Base-by-base conservation (phyloP, 2,113 vertebrate genomes). In the Rhea pennata region DNA sequence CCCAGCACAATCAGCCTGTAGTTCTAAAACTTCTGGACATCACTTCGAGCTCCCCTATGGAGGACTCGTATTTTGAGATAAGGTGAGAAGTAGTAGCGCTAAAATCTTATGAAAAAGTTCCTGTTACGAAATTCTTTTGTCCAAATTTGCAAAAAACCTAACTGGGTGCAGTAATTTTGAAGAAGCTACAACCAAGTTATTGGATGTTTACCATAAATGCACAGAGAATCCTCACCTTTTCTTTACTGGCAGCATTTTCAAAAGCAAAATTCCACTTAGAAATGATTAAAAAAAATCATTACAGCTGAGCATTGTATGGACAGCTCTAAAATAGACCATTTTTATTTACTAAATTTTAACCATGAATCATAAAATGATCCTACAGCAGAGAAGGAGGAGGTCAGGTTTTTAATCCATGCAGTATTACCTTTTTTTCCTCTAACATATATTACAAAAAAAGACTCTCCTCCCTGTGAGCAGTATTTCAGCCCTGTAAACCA, bases 401-500 rank as follows among this genome's bases (percentile, higher is more conserved):
- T 67, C 88, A 85, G 84, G 86, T 70, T 70, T 94, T 94, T n/a
- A 92, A 94, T 82, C 80, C 96, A 95, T 89, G 90, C 80, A 82
- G 36, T 36, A 27, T 75, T 87, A 7, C 6, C 48, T 64, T 74
- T 71, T 69, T 84, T 70, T 44, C 5, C 59, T 56, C 75, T 92
- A 40, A 20, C 65, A 26, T 9, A 11, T 5, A 7, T n/a, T 20
- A 48, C 62, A 39, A 27, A 39, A 82, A 82, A 21, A 40, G 22
- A 40, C 82, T 80, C 87, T 89, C 62, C 87, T 96, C 78, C 54
- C 92, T 73, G 40, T 39, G 54, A 89, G 81, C 78, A 91, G 77
- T 12, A 56, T 69, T 88, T 81, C 94, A 97, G 94, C 90, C 90
- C 90, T 94, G 93, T n/a, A 78, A 58, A 77, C 24, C 46, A 5